Base-by-base conservation (phyloP, 2,113 vertebrate genomes). In the Hyperopisus bebe region DNA sequence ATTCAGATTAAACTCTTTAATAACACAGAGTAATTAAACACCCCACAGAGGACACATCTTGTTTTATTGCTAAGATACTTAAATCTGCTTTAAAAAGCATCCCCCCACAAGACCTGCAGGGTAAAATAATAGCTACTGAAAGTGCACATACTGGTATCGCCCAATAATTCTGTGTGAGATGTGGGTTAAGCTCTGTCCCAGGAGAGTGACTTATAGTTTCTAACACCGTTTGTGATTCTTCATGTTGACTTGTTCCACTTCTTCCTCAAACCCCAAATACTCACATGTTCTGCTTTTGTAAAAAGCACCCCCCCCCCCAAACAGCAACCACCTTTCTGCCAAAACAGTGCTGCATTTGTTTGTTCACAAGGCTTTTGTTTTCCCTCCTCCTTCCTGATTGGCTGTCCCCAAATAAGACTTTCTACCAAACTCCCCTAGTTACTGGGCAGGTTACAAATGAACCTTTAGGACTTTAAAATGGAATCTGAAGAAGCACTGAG, bases 1-100 rank as follows among this genome's bases (percentile, higher is more conserved):
- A 91, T 84, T 46, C 66, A 39, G 51, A 13, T 85, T 90, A 90
- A 84, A 82, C 66, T 89, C 86, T 55, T 83, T 70, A 66, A 90
- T 86, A 87, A 82, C 90, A 90, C 21, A 11, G 87, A 44, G 21
- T 91, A 84, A 74, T 90, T 88, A 89, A 92, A 91, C 77, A 89
- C 85, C 31, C 58, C 27, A 47, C 24, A 8, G 88, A 31, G 58
- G 66, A 19, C 55, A 88, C 44, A 50, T 42, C 11, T 88, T 88
- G 5, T 88, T 55, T 58, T 42, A 17, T 87, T 87, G 17, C 77
- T 53, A 84, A 53, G n/a, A 83, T 83, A 39, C 27, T 48, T 83
- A 89, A 84, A 88, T 88, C 44, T 17, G n/a, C 55, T 42, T 24
- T 46, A 47, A 83, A 24, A 47, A n/a, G 35, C 35, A 83, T 21